A percentile compares a stretch with the other conserved stretches of the same genome.
These are phyloP conservation scores for Naja naja DNA, from an alignment of 2,113 vertebrate genomes.

Conservation along the genomic window DNA sequence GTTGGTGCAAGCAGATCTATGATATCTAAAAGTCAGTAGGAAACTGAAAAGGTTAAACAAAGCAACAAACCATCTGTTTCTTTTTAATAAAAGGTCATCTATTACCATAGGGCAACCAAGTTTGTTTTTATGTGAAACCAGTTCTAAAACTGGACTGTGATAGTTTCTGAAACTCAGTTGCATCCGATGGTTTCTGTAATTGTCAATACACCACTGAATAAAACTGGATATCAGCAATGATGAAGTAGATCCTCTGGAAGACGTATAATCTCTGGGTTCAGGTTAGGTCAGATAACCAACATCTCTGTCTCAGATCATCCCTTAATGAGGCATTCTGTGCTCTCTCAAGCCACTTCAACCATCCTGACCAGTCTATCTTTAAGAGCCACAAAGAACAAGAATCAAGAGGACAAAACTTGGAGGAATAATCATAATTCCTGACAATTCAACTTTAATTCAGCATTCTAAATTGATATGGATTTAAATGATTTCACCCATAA, in stretches of 20 bases:
- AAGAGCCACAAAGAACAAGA: neutral
- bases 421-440: neutral
- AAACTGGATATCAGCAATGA: neutral
- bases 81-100: neutral
- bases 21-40: neutral
- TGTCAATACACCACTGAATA: neutral
- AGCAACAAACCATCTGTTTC: neutral
- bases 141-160: neutral
- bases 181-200: neutral
- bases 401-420: neutral
- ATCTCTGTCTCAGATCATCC: neutral
- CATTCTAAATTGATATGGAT: neutral
- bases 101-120: neutral
- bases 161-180: neutral
- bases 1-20: neutral
- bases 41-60: neutral
- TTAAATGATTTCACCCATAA: neutral
- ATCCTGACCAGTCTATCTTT: neutral
- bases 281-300: neutral
- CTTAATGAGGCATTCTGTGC: neutral
- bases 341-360: neutral
- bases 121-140: neutral
- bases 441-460: neutral
- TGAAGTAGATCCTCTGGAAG: neutral
- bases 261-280: neutral